Evolutionary conservation across 2,888 invertebrate genomes (phyloP).

Genomic region (Capitulum mitella): DNA sequence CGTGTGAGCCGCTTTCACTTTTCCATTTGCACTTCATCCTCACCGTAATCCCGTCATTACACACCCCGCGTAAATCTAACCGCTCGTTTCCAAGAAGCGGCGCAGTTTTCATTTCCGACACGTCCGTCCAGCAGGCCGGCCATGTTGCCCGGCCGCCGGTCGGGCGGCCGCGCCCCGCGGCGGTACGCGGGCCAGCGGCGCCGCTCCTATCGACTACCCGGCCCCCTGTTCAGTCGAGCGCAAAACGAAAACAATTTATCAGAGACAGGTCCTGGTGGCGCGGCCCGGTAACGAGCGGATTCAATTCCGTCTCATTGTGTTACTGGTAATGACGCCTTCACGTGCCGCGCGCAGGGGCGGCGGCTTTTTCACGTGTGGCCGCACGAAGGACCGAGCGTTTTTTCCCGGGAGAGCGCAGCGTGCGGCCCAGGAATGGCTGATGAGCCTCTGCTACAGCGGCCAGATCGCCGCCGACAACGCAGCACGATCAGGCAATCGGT

Average conservation of each 20-base stretch:
- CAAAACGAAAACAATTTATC: constrained; percentile 10
- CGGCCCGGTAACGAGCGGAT: neutral
- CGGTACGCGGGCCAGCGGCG: too few relatives aligned
- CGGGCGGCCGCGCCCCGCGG: too few relatives aligned
- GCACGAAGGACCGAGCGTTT: too few relatives aligned
- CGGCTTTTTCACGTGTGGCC: neutral
- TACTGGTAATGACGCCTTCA: neutral
- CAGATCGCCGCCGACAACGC: too few relatives aligned
- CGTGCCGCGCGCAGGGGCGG: neutral
- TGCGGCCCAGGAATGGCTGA: too few relatives aligned
- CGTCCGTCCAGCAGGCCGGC: neutral
- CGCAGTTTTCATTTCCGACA: neutral
- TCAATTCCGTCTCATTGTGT: neutral
- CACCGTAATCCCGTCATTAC: neutral
- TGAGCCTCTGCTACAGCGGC: too few relatives aligned
- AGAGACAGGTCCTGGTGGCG: neutral
- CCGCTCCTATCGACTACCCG: neutral
- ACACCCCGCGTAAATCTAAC: neutral
- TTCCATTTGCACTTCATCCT: neutral
- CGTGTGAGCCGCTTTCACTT: too few relatives aligned
- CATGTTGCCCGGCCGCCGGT: too few relatives aligned
- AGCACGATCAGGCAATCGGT: too few relatives aligned
- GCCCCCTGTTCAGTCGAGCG: neutral
- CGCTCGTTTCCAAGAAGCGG: neutral
- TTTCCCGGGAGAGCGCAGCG: too few relatives aligned